Evolutionary conservation across 2,797 vertebrate genomes (phyloP).

Genomic region (Orientallactaga sibirica): DNA sequence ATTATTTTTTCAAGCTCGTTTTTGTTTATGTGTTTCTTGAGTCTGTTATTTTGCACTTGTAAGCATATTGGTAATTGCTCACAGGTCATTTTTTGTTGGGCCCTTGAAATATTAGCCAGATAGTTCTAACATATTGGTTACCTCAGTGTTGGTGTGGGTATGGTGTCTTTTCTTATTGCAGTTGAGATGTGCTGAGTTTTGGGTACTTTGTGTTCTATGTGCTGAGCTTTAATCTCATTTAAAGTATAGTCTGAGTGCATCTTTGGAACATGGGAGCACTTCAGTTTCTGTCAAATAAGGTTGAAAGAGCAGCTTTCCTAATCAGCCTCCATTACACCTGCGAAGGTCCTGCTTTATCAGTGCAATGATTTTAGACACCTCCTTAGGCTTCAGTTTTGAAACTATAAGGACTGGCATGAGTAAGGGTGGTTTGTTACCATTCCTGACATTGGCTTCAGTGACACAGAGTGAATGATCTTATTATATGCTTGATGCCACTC

Average conservation of each 20-base stretch:
- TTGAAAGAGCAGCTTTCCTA: not conserved
- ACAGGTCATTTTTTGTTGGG: not conserved
- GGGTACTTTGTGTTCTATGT: not conserved
- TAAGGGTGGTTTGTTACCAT: not conserved
- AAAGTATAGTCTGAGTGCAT: not conserved
- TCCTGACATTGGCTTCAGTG: not conserved
- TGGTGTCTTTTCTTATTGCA: not conserved
- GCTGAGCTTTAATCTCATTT: not conserved
- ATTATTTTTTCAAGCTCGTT: not conserved
- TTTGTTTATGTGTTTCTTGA: not conserved
- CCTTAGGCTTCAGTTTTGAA: not conserved
- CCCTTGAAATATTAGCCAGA: not conserved
- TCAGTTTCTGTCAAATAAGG: not conserved
- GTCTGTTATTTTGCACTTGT: not conserved
- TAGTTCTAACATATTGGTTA: not conserved
- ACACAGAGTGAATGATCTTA: not conserved
- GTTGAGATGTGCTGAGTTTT: not conserved
- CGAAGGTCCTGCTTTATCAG: not conserved
- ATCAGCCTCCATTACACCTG: not conserved
- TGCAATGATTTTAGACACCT: not conserved
- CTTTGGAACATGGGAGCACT: fast-evolving
- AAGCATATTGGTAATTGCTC: not conserved
- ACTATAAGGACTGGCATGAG: not conserved
- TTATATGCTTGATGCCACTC: not conserved
- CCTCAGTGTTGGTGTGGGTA: not conserved